These are phyloP conservation scores for Euzetes globulus DNA, from an alignment of 2,888 invertebrate genomes.

Conservation along the genomic window DNA sequence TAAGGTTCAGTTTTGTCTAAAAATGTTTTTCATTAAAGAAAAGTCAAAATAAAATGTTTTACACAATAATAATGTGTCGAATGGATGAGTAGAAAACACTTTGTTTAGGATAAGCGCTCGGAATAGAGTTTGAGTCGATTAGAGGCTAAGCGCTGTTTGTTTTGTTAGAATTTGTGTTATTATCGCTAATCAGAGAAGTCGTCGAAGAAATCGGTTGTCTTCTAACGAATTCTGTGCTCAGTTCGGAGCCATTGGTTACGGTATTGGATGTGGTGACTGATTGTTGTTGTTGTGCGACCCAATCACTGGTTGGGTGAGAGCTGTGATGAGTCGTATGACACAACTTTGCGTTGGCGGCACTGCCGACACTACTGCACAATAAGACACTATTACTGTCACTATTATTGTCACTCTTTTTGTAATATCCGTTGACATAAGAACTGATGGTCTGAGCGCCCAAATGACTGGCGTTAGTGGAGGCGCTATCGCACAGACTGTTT, in stretches of 20 bases:
- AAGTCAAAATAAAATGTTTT: too few relatives aligned
- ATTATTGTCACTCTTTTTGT: slow-evolving; percentile 16
- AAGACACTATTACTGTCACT: slow-evolving; percentile 21
- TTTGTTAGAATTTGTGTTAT: neutral
- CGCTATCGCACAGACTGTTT: slow-evolving; percentile 5
- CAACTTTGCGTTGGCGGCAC: neutral
- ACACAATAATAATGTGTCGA: too few relatives aligned
- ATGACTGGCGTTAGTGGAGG: neutral
- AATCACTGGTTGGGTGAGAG: neutral
- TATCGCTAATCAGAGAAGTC: neutral
- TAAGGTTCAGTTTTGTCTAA: too few relatives aligned
- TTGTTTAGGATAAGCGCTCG: too few relatives aligned
- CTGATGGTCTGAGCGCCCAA: neutral
- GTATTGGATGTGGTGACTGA: neutral
- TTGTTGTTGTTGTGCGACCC: slow-evolving; percentile 13
- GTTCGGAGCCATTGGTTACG: neutral
- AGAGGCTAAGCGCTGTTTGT: too few relatives aligned
- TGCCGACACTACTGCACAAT: neutral
- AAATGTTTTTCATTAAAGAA: too few relatives aligned
- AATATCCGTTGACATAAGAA: slow-evolving; percentile 1
- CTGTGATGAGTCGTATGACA: neutral
- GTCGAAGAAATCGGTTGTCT: slow-evolving; percentile 8
- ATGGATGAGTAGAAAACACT: too few relatives aligned
- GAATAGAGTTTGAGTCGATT: too few relatives aligned
- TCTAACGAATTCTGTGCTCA: neutral